Evolutionary conservation across 2,113 vertebrate species (phyloP), one percentile per base, ranked within the genome.

Genomic region (Mus musculus): DNA sequence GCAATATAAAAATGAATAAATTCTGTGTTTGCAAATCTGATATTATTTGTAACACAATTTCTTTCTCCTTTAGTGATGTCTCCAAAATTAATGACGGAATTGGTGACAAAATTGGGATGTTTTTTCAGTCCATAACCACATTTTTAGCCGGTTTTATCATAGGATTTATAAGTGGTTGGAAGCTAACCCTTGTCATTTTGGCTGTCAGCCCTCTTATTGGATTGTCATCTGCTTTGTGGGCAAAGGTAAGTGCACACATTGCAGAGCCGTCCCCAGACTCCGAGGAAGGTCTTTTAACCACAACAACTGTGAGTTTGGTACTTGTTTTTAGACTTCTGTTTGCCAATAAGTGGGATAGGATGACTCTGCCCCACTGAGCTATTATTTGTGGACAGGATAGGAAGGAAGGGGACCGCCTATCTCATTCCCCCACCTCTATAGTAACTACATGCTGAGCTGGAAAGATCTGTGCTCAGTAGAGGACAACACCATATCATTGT

Each of bases 21-120:
- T 93, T 86, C 36, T 94, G 3, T 84, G 42, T 77, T 89, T 61
- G 14, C 7, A 86, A 39, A 96, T 85, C 63, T 96, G 30, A 96
- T 67, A 56, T 90, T 56, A 36, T 81, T 87, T 95, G 72, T 96
- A 90, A 96, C 22, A 67, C 24, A 59, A 12, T 94, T 95, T 98
- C 4, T 78, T 52, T 63, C n/a, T 94, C 98, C 96, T 97, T 96
- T 92, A 99, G 99, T 97, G 99, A 99, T 82, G 98, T 99, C 95
- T 99, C 99, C 96, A 99, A 99, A 98, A 99, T 99, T 98, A 99
- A 99, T 94, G 99, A 99, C 49, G 99, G 99, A 91, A 99, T 99
- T 90, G 99, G 99, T 10, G 99, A 99, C 97, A 99, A 99, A 97
- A 94, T 99, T 71, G 99, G 98, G 75, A 98, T 99, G 96, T 97